These are phyloP conservation scores for Ctenopoma kingsleyae DNA, from an alignment of 2,797 vertebrate genomes.

Conservation along the genomic window DNA sequence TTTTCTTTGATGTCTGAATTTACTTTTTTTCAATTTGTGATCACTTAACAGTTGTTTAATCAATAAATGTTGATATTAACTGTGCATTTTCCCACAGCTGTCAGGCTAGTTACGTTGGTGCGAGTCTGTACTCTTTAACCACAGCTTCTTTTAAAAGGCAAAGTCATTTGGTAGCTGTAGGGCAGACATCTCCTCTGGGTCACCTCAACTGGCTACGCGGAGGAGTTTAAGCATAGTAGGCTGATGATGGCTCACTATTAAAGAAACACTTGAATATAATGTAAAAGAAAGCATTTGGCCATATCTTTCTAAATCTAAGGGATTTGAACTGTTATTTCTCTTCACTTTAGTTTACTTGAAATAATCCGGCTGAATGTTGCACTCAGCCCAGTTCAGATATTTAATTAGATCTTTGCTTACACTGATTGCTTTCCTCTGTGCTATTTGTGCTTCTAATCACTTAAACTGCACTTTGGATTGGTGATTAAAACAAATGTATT, in stretches of 20 bases:
- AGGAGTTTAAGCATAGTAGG: slow-evolving; percentile 12
- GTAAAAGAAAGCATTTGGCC: background rate
- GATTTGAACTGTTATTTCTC: background rate
- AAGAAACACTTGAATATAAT: background rate
- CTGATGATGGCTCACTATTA: background rate
- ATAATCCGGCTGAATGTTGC: background rate
- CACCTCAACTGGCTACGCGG: slow-evolving; percentile 7
- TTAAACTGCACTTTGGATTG: background rate
- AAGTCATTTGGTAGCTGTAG: slow-evolving; percentile 37
- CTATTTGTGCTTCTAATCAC: background rate
- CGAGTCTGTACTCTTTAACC: slow-evolving; percentile 26
- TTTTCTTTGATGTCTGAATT: slow-evolving; percentile 31
- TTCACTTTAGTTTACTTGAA: slow-evolving; percentile 1
- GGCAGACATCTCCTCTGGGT: slow-evolving; percentile 27
- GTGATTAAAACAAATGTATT: slow-evolving; percentile 12
- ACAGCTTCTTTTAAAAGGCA: slow-evolving; percentile 22
- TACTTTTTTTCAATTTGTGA: background rate
- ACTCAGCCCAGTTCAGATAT: background rate
- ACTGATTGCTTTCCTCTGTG: background rate
- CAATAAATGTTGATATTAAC: slow-evolving; percentile 9
- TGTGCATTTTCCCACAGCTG: background rate
- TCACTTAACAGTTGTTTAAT: slow-evolving; percentile 1
- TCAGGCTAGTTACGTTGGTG: background rate
- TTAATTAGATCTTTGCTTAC: background rate
- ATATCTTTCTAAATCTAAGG: slow-evolving; percentile 2